Conservation (phyloP, 2,888 invertebrate genomes). For the Calliphora vomitoria region DNA sequence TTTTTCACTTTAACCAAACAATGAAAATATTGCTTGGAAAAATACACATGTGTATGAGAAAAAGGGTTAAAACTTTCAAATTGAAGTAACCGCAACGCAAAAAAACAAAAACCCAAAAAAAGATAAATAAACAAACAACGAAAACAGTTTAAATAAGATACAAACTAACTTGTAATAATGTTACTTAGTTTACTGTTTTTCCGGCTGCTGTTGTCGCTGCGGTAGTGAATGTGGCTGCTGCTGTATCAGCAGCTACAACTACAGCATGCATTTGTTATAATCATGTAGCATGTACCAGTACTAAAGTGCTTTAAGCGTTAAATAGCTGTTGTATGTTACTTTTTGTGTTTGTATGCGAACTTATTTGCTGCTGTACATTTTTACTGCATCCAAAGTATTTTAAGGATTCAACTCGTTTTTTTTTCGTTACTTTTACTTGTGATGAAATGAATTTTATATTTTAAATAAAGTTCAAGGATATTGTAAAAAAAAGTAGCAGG, state of each 20-base stretch:
- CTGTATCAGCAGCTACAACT: conserved; percentile 4
- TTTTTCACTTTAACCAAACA: conserved; percentile 10
- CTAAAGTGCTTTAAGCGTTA: conserved; percentile 47
- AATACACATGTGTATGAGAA: conserved; percentile 14
- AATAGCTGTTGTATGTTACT: conserved; percentile 39
- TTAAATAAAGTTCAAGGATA: conserved; percentile 72
- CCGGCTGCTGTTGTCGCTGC: conserved; percentile 29
- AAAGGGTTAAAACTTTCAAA: conserved; percentile 54
- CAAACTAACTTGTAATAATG: conserved; percentile 54
- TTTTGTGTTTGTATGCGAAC: conserved; percentile 4
- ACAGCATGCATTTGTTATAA: conserved; percentile 7
- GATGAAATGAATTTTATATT: conserved; percentile 57
- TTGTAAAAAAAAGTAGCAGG: not conserved
- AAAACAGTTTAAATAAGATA: conserved; percentile 38
- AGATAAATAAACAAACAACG: conserved; percentile 16
- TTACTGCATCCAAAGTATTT: conserved; percentile 59
- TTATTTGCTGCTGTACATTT: conserved; percentile 34
- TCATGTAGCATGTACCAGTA: not conserved
- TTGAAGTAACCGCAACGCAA: conserved; percentile 37
- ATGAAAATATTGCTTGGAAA: conserved; percentile 8
- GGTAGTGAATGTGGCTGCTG: not conserved
- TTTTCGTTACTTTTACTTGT: conserved; percentile 17
- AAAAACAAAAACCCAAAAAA: not conserved
- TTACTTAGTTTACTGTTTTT: conserved; percentile 48
- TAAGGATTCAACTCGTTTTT: conserved; percentile 39